These are phyloP conservation scores for Drosophila sechellia DNA, from an alignment of 1,140 invertebrate species.

Conservation along the genomic window DNA sequence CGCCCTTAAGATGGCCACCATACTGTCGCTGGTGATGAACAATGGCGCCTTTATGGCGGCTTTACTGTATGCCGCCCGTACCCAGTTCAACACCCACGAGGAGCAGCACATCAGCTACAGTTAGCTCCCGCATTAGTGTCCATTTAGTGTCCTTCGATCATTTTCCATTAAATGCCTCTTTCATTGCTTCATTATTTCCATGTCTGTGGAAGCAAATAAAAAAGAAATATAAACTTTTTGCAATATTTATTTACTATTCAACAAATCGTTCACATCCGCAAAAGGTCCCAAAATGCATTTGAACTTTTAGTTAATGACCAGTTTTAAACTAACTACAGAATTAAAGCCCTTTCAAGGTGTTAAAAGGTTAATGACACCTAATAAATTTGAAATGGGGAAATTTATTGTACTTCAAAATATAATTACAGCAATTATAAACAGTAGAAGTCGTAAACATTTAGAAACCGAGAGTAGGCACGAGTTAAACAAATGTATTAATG, in stretches of 20 bases:
- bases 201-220: background rate
- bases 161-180: slow-evolving; percentile 55
- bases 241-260: no score
- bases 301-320: background rate
- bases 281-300: background rate
- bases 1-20: slow-evolving; percentile 82
- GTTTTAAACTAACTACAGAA: background rate
- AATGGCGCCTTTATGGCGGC: slow-evolving; percentile 82
- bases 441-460: no score
- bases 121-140: slow-evolving; percentile 26
- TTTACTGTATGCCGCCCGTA: slow-evolving; percentile 70
- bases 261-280: background rate
- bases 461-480: no score
- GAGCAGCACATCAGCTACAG: slow-evolving; percentile 71
- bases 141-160: background rate
- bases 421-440: background rate
- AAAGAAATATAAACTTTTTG: background rate
- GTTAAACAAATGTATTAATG: no score
- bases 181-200: slow-evolving; percentile 27
- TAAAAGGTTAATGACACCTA: background rate
- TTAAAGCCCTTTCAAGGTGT: background rate
- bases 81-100: slow-evolving; percentile 66
- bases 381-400: background rate
- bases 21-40: slow-evolving; percentile 78
- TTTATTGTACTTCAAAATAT: background rate